Base-by-base conservation (phyloP, 2,113 vertebrate genomes). In the Hydrolagus affinis region DNA sequence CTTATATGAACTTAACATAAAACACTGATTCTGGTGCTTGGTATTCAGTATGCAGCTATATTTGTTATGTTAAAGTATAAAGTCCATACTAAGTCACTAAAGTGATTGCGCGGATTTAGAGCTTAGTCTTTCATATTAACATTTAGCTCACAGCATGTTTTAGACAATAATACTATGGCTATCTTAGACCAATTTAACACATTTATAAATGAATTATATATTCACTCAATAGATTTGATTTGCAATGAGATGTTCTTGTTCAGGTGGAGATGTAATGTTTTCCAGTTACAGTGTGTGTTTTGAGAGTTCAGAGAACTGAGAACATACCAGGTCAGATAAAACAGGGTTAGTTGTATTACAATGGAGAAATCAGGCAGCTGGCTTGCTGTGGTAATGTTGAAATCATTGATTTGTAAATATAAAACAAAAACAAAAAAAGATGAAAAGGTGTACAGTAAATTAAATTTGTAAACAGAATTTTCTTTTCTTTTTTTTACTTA, bases 391-490 rank as follows among this genome's bases (percentile, higher is more conserved):
- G 91, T 92, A 92, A 92, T 92, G 78, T 94, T 95, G 94, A 94
- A 95, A 94, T 92, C 92, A 90, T 94, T 94, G 92, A 95, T 95
- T 92, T 98, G 94, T 98, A 83, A 83, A 83, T 83, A 93, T 93
- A 94, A 93, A 88, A 95, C 91, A 89, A 92, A 92, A 88, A 87
- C 69, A 86, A 89, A 94, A 91, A 92, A 83, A 83, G 32, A 19
- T 86, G 94, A 91, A 96, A 91, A 96, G 93, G 92, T 98, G 96
- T 98, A 98, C 94, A 98, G 95, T 96, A 97, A 98, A 94, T 97
- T 97, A 98, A 44, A 98, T 93, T 91, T 94, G 93, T 93, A 94
- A 95, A 94, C 93, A 90, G 91, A 89, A 90, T 89, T 87, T 89
- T 85, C 83, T 91, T 66, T 88, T 85, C 87, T 44, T 70, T 93